phyloP scores from a whole-genome alignment of 2,888 invertebrate species.

The Protodeltote pygarga region DNA sequence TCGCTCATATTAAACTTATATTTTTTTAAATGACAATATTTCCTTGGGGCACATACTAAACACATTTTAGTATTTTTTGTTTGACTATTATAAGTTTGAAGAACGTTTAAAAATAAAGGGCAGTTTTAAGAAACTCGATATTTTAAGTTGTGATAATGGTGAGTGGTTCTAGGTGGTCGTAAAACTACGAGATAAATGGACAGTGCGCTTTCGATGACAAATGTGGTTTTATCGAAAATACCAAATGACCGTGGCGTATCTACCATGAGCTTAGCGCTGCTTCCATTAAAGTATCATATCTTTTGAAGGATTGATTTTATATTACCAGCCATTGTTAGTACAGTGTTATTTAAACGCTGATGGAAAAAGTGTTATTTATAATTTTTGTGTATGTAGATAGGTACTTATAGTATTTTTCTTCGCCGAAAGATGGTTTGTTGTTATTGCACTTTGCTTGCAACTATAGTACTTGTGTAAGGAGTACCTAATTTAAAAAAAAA shows the following conservation, averaged over 20 bases:
- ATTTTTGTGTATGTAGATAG: slow-evolving; percentile 3
- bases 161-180: slow-evolving; percentile 62
- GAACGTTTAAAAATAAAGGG: slow-evolving; percentile 12
- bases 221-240: slow-evolving; percentile 48
- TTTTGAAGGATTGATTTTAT: slow-evolving; percentile 20
- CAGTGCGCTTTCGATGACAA: slow-evolving; percentile 50
- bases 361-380: slow-evolving; percentile 23
- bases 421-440: slow-evolving; percentile 22
- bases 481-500: neutral
- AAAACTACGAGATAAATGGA: slow-evolving; percentile 61
- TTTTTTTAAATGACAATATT: slow-evolving; percentile 46
- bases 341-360: slow-evolving; percentile 27
- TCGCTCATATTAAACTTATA: slow-evolving; percentile 59
- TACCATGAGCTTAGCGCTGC: slow-evolving; percentile 18
- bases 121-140: slow-evolving; percentile 24
- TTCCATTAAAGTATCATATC: slow-evolving; percentile 30
- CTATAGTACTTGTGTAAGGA: slow-evolving; percentile 1
- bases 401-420: no score
- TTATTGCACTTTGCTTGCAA: slow-evolving; percentile 6
- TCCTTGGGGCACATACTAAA: slow-evolving; percentile 32
- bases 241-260: slow-evolving; percentile 24
- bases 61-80: slow-evolving; percentile 8
- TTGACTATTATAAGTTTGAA: slow-evolving; percentile 4
- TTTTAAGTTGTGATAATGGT: slow-evolving; percentile 50
- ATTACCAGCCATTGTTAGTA: slow-evolving; percentile 1